Percentiles rank a stretch among this genome's conserved stretches.
Evolutionary conservation across 1,140 invertebrate species (phyloP).

Genomic region (Ceratina calcarata): DNA sequence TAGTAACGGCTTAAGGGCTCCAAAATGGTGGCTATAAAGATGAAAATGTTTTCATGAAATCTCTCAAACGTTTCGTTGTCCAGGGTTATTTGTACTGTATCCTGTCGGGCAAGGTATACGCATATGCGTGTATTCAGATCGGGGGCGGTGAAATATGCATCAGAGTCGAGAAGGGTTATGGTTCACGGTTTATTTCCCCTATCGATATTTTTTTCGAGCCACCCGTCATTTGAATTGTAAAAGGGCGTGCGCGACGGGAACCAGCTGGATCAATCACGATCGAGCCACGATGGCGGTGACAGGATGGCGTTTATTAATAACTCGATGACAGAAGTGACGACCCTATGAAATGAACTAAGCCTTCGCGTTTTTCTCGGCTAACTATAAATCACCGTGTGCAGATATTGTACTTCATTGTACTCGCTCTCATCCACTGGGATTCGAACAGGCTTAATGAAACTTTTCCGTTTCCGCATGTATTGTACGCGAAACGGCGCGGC

Average conservation of each 20-base stretch:
- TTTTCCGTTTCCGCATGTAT: conserved; percentile 30
- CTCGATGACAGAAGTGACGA: conserved; percentile 56
- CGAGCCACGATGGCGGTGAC: conserved; percentile 51
- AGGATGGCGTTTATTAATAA: conserved; percentile 71
- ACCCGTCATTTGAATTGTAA: conserved; percentile 30
- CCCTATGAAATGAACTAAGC: conserved; percentile 29
- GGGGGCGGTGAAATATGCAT: neutral
- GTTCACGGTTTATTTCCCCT: neutral
- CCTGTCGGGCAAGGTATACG: neutral
- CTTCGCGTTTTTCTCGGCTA: conserved; percentile 40
- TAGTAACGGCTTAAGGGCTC: too few relatives aligned
- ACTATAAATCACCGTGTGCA: conserved; percentile 48
- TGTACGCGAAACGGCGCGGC: neutral
- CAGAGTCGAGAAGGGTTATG: neutral
- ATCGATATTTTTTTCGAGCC: conserved; percentile 11
- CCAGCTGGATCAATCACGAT: conserved; percentile 65
- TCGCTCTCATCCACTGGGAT: neutral
- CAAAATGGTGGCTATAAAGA: too few relatives aligned
- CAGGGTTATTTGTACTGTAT: too few relatives aligned
- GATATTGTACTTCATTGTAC: too few relatives aligned
- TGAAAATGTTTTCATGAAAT: too few relatives aligned
- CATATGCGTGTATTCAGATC: neutral
- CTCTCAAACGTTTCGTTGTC: too few relatives aligned
- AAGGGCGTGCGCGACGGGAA: conserved; percentile 34
- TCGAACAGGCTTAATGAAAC: conserved; percentile 36